These are phyloP conservation scores for Silvanus unidentatus DNA, from an alignment of 2,888 invertebrate genomes.

Conservation along the genomic window DNA sequence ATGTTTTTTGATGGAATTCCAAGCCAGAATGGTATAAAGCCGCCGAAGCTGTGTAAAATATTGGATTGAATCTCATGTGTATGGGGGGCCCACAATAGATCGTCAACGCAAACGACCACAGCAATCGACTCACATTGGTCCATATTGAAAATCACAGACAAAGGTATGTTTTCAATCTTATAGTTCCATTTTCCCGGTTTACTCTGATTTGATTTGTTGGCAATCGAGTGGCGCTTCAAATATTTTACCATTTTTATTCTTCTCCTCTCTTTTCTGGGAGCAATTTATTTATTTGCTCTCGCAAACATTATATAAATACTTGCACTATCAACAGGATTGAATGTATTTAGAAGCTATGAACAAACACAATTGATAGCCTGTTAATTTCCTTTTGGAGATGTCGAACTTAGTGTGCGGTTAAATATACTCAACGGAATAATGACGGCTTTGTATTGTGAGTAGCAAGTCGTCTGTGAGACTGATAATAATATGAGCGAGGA, in stretches of 20 bases:
- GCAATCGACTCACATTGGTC: conserved; percentile 31
- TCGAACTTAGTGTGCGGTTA: conserved; percentile 25
- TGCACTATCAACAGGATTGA: not conserved
- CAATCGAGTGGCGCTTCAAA: conserved; percentile 36
- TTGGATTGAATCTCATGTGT: conserved; percentile 30
- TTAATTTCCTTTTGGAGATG: conserved; percentile 29
- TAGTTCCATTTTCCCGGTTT: conserved; percentile 23
- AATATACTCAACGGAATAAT: conserved; percentile 19
- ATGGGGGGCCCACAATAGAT: conserved; percentile 28
- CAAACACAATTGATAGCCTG: conserved; percentile 25
- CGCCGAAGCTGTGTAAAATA: conserved; percentile 30
- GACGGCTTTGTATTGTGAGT: conserved; percentile 31
- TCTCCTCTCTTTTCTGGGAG: no score
- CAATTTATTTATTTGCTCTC: not conserved
- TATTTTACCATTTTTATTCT: conserved; percentile 18
- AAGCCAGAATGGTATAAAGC: conserved; percentile 23
- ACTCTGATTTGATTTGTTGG: conserved; percentile 37
- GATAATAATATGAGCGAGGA: conserved; percentile 24
- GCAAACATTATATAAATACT: not conserved
- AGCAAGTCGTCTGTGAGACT: conserved; percentile 34
- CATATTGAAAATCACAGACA: conserved; percentile 38
- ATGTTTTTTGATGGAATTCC: conserved; percentile 25
- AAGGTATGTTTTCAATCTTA: conserved; percentile 37
- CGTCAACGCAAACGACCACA: conserved; percentile 30
- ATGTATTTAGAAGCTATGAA: conserved; percentile 2